phyloP scores from a whole-genome alignment of 1,140 invertebrate genomes.

The Tribolium madens region DNA sequence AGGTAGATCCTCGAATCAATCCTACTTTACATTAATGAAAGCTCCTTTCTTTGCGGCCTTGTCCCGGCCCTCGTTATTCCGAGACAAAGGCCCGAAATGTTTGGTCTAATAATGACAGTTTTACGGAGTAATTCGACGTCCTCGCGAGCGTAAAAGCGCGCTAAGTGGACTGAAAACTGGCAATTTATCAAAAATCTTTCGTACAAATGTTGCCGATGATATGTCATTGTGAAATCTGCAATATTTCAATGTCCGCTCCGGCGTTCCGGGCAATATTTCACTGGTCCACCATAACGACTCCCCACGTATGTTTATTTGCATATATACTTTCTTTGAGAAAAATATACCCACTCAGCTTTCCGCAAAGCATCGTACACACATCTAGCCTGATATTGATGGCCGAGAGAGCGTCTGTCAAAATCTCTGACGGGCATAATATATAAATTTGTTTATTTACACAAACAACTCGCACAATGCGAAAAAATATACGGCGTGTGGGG shows the following conservation, averaged over 20 bases:
- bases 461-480: conserved; percentile 21
- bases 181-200: conserved; percentile 64
- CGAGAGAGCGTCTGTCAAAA: conserved; percentile 62
- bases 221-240: conserved; percentile 63
- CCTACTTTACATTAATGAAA: conserved; percentile 63
- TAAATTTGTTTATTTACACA: conserved; percentile 61
- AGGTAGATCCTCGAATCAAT: conserved; percentile 62
- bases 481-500: conserved; percentile 1
- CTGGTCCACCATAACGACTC: conserved; percentile 63
- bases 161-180: conserved; percentile 20
- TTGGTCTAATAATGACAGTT: conserved; percentile 9
- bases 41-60: conserved; percentile 55
- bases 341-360: conserved; percentile 63
- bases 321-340: conserved; percentile 63
- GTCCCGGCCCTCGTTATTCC: conserved; percentile 56
- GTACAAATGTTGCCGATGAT: conserved; percentile 63
- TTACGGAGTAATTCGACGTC: background rate
- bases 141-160: conserved; percentile 12
- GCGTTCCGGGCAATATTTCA: conserved; percentile 63
- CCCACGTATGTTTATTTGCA: conserved; percentile 63
- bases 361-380: conserved; percentile 55
- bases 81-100: conserved; percentile 47
- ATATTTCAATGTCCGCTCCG: conserved; percentile 64
- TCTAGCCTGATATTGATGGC: conserved; percentile 62
- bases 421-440: conserved; percentile 60